Percentiles rank a stretch among this genome's conserved stretches.
Conservation (phyloP, 2,797 vertebrate genomes). For the Micrastur ruficollis region DNA sequence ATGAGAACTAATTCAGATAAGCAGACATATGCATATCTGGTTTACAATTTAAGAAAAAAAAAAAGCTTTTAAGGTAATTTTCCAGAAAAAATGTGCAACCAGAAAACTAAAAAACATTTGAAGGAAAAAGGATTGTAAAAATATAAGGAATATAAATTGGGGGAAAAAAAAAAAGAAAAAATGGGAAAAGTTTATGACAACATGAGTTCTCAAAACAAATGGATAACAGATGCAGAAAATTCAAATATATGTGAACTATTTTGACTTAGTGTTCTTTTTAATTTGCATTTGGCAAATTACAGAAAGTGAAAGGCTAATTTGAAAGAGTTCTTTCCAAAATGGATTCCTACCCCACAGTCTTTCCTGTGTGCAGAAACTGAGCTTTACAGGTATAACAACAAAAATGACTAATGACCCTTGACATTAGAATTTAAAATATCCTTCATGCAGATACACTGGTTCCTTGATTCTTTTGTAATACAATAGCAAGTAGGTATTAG, state of each 20-base stretch:
- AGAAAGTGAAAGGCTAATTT: conserved; percentile 66
- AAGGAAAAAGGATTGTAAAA: background rate
- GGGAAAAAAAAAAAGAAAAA: no score
- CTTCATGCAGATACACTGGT: conserved; percentile 75
- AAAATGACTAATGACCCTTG: conserved; percentile 79
- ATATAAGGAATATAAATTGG: background rate
- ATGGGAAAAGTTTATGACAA: background rate
- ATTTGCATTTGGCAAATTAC: conserved; percentile 50
- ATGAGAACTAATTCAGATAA: background rate
- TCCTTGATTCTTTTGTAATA: conserved; percentile 71
- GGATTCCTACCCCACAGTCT: conserved; percentile 42
- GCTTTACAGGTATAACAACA: conserved; percentile 41
- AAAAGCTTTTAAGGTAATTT: background rate
- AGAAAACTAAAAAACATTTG: background rate
- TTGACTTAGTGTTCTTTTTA: conserved; percentile 51
- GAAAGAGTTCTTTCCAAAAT: conserved; percentile 57
- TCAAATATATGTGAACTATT: conserved; percentile 51
- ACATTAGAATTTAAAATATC: conserved; percentile 80
- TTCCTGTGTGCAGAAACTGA: conserved; percentile 29
- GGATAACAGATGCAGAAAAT: background rate
- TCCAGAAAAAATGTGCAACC: background rate
- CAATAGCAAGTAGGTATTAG: conserved; percentile 81
- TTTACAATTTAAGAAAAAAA: background rate
- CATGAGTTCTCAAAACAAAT: background rate
- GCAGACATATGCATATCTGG: background rate